Conservation (phyloP, 2,888 invertebrate species). For the Ophion obscuratus region DNA sequence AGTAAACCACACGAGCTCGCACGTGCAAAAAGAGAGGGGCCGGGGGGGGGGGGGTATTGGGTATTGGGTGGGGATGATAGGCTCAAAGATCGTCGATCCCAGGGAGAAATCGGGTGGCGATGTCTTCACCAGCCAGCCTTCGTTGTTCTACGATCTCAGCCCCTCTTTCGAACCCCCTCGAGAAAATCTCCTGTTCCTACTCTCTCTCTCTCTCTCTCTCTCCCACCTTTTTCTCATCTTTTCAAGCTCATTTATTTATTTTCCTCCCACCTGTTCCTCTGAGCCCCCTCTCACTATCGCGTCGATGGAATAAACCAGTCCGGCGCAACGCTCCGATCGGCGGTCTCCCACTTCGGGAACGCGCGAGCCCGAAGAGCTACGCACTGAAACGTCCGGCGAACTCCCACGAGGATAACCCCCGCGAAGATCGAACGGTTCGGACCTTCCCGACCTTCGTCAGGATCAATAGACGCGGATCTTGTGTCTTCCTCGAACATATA, state of each 20-base stretch:
- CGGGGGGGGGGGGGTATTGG: neutral
- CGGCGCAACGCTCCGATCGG: conserved; percentile 14
- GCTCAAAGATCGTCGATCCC: conserved; percentile 30
- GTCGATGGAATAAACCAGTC: neutral
- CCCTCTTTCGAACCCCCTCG: neutral
- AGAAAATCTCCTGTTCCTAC: neutral
- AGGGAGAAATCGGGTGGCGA: neutral
- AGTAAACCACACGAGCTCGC: conserved; percentile 59
- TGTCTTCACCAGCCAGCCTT: neutral
- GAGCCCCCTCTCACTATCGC: neutral
- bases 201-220: neutral
- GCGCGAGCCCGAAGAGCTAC: neutral
- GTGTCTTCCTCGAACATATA: conserved; percentile 20
- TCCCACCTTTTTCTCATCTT: neutral
- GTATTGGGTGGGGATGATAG: conserved; percentile 36
- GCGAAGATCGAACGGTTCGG: conserved; percentile 7
- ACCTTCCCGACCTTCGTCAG: conserved; percentile 7
- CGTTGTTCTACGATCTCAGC: neutral
- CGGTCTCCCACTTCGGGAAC: conserved; percentile 39
- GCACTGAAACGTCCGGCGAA: neutral
- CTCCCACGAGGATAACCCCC: neutral
- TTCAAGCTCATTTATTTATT: neutral
- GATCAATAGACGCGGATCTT: conserved; percentile 9
- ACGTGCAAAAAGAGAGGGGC: conserved; percentile 51
- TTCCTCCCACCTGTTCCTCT: neutral